Conservation (phyloP, 1,140 invertebrate genomes). For the Zaprionus africanus region DNA sequence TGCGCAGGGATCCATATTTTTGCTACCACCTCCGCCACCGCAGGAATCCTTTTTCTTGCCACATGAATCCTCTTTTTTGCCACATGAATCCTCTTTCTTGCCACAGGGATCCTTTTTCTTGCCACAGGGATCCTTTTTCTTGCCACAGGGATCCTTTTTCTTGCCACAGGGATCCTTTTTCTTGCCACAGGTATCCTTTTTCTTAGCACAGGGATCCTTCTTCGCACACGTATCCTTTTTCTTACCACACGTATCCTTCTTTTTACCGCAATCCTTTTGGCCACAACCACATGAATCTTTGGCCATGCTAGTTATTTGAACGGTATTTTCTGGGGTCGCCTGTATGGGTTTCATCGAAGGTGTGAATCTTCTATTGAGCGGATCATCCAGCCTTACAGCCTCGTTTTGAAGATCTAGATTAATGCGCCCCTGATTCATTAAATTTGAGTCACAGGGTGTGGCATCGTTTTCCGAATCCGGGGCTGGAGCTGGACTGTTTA, state of each 20-base stretch:
- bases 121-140: no score
- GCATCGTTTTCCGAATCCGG: background rate
- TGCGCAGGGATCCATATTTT: conserved; percentile 37
- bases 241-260: no score
- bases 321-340: background rate
- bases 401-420: conserved; percentile 24
- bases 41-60: conserved; percentile 30
- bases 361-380: conserved; percentile 60
- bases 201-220: no score
- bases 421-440: background rate
- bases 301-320: conserved; percentile 28
- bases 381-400: conserved; percentile 39
- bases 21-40: background rate
- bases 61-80: background rate
- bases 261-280: no score
- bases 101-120: no score
- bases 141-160: no score
- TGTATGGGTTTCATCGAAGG: conserved; percentile 4
- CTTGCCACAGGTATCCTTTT: no score
- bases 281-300: no score
- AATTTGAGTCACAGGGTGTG: background rate
- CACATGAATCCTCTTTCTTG: no score
- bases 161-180: no score
- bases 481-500: background rate
- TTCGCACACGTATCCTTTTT: no score